phyloP scores from a whole-genome alignment of 2,797 vertebrate species.

The Cyprinodon diabolis region DNA sequence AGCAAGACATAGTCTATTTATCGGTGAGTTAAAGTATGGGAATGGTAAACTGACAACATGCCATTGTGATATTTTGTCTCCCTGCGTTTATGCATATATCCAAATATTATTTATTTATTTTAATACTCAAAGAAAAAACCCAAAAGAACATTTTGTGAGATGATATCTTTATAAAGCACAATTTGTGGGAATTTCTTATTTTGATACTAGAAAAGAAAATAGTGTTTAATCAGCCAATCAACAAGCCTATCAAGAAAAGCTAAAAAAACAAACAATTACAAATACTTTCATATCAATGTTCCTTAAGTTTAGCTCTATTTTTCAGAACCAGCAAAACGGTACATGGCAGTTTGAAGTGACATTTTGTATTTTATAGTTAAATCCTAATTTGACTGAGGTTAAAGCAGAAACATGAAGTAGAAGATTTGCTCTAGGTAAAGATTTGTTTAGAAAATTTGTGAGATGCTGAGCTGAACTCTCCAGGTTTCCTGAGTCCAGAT shows the following conservation, averaged over 20 bases:
- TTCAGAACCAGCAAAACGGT: neutral
- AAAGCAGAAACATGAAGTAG: constrained; percentile 16
- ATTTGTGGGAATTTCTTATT: neutral
- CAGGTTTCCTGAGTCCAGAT: constrained; percentile 57
- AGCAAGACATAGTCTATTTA: too few relatives aligned
- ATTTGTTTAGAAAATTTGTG: constrained; percentile 53
- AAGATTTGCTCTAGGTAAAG: constrained; percentile 50
- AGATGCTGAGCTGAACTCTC: constrained; percentile 56
- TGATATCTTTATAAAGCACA: neutral
- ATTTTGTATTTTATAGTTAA: neutral
- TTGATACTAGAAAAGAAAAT: neutral
- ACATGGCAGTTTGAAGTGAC: neutral
- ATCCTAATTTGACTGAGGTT: neutral
- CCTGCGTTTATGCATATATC: too few relatives aligned
- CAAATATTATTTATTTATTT: neutral
- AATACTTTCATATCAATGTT: neutral
- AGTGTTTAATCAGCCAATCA: neutral
- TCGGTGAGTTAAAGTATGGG: too few relatives aligned
- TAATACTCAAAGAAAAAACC: too few relatives aligned
- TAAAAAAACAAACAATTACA: neutral
- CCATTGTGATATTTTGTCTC: too few relatives aligned
- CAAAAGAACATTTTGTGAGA: neutral
- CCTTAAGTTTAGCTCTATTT: neutral
- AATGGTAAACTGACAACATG: too few relatives aligned
- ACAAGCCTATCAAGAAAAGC: too few relatives aligned